Base-by-base conservation (phyloP, 2,888 invertebrate genomes). In the Polymixis lichenea region DNA sequence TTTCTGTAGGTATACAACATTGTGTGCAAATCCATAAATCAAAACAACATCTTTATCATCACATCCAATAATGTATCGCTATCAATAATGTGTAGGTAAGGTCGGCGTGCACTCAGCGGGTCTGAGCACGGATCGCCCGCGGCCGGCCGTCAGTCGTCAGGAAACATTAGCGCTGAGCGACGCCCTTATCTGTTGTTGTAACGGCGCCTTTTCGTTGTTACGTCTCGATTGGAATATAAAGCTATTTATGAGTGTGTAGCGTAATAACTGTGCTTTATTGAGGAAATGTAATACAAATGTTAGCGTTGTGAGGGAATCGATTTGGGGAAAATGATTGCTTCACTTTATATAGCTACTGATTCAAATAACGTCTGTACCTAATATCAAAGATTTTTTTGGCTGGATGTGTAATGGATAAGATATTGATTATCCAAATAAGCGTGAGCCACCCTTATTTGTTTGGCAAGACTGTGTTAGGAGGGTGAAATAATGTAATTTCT, bases 81-180 rank as follows among this genome's bases (percentile, higher is more conserved):
- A 43, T 15, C 22, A 62, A 68, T 69, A 72, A 66, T 19, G 32
- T n/a, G 7, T 60, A 32, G 8, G 28, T 58, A 55, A 38, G 8
- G 60, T 62, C 11, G 25, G 32, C 43, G 43, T 25, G 43, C 55
- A 65, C 43, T 49, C 32, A 25, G 60, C 25, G 13, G 46, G 62
- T 46, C 22, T 55, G 19, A 49, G 70, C 55, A 19, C 43, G 70
- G 32, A 38, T 69, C 49, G 72, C 77, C 82, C 69, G 67, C 60
- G 72, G 78, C 78, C 60, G 72, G 78, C 78, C 28, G 51, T 17
- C 66, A 22, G 49, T n/a, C 25, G 68, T 55, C 83, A 82, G 83
- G 83, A 78, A 74, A 72, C 86, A 83, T 83, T 85, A 73, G 86
- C 60, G 32, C 62, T 32, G 62, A 62, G 78, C 68, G 60, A 64